Conservation (phyloP, 2,797 vertebrate genomes). For the Meda fulgida region DNA sequence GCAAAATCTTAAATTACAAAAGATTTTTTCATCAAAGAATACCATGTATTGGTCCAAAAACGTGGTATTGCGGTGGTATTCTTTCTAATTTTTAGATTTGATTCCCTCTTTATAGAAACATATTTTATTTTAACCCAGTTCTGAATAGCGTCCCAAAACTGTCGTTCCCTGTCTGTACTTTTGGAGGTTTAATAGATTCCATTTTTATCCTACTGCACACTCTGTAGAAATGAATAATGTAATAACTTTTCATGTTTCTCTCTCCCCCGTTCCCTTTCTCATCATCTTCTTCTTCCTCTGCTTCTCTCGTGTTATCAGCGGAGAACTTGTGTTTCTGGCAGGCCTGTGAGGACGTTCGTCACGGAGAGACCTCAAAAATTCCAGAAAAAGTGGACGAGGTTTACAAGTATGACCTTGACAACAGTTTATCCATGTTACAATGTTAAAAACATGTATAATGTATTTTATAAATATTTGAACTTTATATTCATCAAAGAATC, state of each 20-base stretch:
- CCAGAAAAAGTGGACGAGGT: slow-evolving; percentile 81
- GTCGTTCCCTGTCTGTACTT: neutral
- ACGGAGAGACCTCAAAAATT: slow-evolving; percentile 85
- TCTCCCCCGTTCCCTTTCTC: neutral
- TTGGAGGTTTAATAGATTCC: slow-evolving; percentile 5
- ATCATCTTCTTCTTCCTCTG: slow-evolving; percentile 24
- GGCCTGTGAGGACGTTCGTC: slow-evolving; percentile 89
- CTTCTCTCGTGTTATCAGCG: slow-evolving; percentile 68
- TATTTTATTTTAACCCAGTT: neutral
- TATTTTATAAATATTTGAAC: neutral
- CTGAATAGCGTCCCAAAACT: neutral
- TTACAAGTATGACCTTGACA: slow-evolving; percentile 81
- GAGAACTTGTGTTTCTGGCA: slow-evolving; percentile 96
- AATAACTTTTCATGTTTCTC: slow-evolving; percentile 29
- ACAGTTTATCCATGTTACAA: neutral
- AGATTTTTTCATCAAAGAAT: neutral
- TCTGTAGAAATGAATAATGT: slow-evolving; percentile 45
- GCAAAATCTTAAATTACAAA: neutral
- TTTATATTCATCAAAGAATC: neutral
- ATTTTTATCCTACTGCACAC: slow-evolving; percentile 15
- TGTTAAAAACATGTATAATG: neutral
- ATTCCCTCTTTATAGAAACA: neutral
- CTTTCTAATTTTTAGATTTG: neutral
- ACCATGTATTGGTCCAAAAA: neutral
- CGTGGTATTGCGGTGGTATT: neutral